phyloP scores from a whole-genome alignment of 2,797 vertebrate species.

The Prunella strophiata region DNA sequence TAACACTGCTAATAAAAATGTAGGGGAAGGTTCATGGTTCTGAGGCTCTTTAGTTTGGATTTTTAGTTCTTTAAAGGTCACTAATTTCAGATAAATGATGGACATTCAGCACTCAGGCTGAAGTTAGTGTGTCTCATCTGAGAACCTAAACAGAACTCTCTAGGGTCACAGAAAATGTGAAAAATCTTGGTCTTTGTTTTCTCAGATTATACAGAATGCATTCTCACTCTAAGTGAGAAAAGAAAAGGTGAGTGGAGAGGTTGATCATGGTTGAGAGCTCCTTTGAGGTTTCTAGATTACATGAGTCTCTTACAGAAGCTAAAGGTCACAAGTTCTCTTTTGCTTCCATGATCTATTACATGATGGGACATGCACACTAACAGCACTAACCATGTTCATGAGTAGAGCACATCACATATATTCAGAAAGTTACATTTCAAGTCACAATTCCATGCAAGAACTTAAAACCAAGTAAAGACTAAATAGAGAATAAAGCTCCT shows the following conservation, averaged over 20 bases:
- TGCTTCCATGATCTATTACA: no score
- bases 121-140: background rate
- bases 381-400: no score
- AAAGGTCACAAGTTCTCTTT: no score
- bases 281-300: no score
- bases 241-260: no score
- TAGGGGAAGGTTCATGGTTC: background rate
- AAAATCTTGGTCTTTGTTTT: background rate
- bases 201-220: background rate
- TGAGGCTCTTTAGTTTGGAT: background rate
- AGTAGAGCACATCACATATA: background rate
- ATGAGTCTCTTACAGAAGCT: no score
- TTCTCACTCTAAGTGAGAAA: background rate
- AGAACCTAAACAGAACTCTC: background rate
- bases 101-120: background rate
- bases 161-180: background rate
- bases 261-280: no score
- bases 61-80: constrained; percentile 1
- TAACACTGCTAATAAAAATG: background rate
- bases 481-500: background rate
- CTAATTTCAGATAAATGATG: background rate
- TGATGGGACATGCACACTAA: no score
- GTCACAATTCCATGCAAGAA: background rate
- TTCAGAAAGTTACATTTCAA: background rate
- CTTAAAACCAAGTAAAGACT: background rate